These are phyloP conservation scores for Hydractinia echinata DNA, from an alignment of 30 jellyfish, hydroid and myxozoan genomes.

Conservation along the genomic window DNA sequence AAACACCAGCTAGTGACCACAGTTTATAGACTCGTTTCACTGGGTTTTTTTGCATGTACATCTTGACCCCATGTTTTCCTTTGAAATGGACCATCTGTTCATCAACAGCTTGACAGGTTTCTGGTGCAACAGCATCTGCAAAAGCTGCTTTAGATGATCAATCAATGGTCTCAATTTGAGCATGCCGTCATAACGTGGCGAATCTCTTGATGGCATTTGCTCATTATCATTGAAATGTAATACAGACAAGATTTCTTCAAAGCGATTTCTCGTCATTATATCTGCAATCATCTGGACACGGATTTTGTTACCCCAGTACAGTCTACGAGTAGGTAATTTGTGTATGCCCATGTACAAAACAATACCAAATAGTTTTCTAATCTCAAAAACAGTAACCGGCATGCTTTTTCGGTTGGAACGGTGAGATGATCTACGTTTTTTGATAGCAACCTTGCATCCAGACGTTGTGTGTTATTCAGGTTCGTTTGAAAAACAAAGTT, in stretches of 20 bases:
- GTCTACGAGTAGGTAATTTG: constrained; percentile 33
- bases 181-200: constrained; percentile 26
- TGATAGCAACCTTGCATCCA: background rate
- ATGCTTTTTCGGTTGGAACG: background rate
- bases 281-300: constrained; percentile 27
- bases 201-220: background rate
- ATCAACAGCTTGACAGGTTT: constrained; percentile 46
- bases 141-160: constrained; percentile 16
- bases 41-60: constrained; percentile 60
- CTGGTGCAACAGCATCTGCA: constrained; percentile 28
- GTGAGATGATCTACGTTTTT: background rate
- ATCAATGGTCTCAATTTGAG: constrained; percentile 44
- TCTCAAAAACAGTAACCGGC: background rate
- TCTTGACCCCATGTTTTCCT: constrained; percentile 55
- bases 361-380: background rate
- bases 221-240: constrained; percentile 41
- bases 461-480: constrained; percentile 8
- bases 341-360: background rate
- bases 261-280: constrained; percentile 43
- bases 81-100: constrained; percentile 63
- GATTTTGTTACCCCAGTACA: constrained; percentile 31
- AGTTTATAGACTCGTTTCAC: constrained; percentile 48
- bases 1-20: constrained; percentile 43
- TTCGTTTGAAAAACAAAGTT: no score
- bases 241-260: constrained; percentile 36